Base-by-base conservation (phyloP, 2,113 vertebrate genomes). In the Balaeniceps rex region DNA sequence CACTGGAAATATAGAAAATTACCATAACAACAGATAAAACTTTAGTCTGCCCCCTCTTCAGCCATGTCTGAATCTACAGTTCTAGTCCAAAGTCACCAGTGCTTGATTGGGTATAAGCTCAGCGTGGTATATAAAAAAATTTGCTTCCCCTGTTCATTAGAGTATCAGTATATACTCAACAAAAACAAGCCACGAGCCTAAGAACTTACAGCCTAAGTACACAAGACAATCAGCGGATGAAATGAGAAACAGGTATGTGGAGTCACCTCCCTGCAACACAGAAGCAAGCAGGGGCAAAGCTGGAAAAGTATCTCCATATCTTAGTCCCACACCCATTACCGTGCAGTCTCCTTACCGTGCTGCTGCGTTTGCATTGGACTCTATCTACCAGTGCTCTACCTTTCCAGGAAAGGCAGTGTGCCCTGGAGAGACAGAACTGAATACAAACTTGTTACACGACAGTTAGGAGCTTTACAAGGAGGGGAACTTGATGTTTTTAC, bases 311-410 rank as follows among this genome's bases (percentile, higher is more conserved):
- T 15, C 26, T 72, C 44, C 10, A 0, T 28, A 8, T 40, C 34
- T 69, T 47, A 44, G 58, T 10, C 49, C 40, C 72, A 46, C 8
- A 36, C 1, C 10, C 5, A 18, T 28, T 18, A 57, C 34, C 0
- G 0, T 2, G 8, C 16, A 3, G 6, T 3, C 40, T 36, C 54
- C 49, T 47, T 12, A 25, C 19, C 7, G 40, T 2, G 4, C 54
- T 57, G 55, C 40, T 38, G 40, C 64, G 40, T 57, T 49, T 18
- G 28, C 61, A 38, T 14, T 0, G 1, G 5, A 19, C 19, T 34
- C n/a, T 17, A 38, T 2, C 44, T 23, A 18, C 38, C 5, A 2
- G 12, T 10, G 40, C 49, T 61, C 33, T 40, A 13, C 31, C 40
- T 34, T 63, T 36, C 46, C 65, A 70, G 31, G 16, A 26, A 81